Evolutionary conservation across 1,140 invertebrate species (phyloP).

Genomic region (Trypoxylus dichotomus): DNA sequence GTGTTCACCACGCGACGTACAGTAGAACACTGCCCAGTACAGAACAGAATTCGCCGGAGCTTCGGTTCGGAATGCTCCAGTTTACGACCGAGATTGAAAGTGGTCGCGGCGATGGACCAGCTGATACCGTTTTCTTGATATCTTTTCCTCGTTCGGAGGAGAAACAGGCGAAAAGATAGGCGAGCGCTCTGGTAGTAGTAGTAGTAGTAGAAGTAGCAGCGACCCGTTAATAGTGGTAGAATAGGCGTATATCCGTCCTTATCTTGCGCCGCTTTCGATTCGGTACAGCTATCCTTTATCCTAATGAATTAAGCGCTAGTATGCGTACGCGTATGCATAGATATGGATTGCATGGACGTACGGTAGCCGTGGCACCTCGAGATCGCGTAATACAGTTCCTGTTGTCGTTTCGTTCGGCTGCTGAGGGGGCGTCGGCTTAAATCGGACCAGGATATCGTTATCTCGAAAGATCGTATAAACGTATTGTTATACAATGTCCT

Average conservation of each 20-base stretch:
- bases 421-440: neutral
- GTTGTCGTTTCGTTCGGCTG: neutral
- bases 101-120: slow-evolving; percentile 7
- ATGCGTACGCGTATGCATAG: too few species aligned
- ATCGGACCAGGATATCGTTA: neutral
- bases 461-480: neutral
- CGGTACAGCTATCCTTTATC: too few species aligned
- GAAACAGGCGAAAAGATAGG: too few species aligned
- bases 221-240: too few species aligned
- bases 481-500: too few species aligned
- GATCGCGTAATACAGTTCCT: neutral
- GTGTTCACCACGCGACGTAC: slow-evolving; percentile 14
- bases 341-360: too few species aligned
- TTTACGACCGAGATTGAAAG: slow-evolving; percentile 16
- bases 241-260: too few species aligned
- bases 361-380: neutral
- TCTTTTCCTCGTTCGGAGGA: too few species aligned
- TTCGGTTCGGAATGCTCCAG: neutral
- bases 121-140: neutral
- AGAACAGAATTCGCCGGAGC: neutral
- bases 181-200: too few species aligned
- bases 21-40: slow-evolving; percentile 6
- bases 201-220: too few species aligned
- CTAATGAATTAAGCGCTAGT: too few species aligned
- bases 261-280: too few species aligned